Percentiles rank a stretch among this genome's conserved stretches.
phyloP scores from a whole-genome alignment of 2,888 invertebrate species.

The Drosophila lutescens region DNA sequence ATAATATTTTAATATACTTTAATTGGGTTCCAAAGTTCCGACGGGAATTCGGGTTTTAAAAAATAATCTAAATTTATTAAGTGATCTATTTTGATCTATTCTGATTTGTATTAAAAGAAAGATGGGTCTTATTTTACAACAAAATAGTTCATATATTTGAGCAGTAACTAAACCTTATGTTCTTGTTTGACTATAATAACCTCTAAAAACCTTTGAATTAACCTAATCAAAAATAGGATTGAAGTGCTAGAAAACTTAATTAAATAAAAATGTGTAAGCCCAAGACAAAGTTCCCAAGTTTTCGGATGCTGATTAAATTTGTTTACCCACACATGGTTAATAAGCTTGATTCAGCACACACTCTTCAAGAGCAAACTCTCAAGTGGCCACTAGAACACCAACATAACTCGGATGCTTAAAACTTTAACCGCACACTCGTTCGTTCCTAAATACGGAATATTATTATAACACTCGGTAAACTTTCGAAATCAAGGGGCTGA shows the following conservation, averaged over 20 bases:
- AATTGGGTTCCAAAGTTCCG: not conserved
- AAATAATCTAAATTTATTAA: too few relatives aligned
- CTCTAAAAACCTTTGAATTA: not conserved
- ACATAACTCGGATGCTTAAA: conserved; percentile 20
- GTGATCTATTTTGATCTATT: too few relatives aligned
- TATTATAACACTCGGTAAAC: conserved; percentile 6
- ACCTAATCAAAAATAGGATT: not conserved
- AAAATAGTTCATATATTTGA: too few relatives aligned
- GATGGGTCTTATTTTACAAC: too few relatives aligned
- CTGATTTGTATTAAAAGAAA: too few relatives aligned
- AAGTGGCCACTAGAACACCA: conserved; percentile 49
- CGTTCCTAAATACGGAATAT: not conserved
- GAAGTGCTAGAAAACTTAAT: not conserved
- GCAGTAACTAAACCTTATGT: too few relatives aligned
- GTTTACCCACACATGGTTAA: conserved; percentile 29
- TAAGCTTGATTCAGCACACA: conserved; percentile 15
- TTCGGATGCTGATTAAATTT: conserved; percentile 1
- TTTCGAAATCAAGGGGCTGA: conserved; percentile 12
- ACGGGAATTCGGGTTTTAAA: not conserved
- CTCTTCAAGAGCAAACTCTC: conserved; percentile 17
- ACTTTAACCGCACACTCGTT: not conserved
- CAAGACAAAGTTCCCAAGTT: not conserved
- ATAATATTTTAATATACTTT: not conserved
- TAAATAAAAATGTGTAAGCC: not conserved
- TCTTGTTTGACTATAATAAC: too few relatives aligned